Base-by-base conservation (phyloP, 30 jellyfish, hydroid and myxozoan genomes). In the Turritopsis rubra region DNA sequence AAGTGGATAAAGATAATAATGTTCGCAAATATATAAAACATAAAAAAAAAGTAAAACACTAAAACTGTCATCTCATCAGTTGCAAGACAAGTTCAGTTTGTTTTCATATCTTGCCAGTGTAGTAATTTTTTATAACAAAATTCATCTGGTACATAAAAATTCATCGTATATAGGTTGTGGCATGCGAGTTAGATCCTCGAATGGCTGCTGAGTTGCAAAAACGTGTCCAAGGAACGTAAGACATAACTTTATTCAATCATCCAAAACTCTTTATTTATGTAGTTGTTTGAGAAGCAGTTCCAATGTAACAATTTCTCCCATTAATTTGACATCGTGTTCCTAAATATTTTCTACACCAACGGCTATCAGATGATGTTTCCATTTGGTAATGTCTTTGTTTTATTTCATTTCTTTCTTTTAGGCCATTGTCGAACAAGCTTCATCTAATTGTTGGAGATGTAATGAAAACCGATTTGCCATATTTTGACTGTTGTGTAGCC, bases 401-500 rank as follows among this genome's bases (percentile, higher is more conserved):
- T 19, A n/a, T 1, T 8, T 19, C 30, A 1, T 21, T 23, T 9
- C 0, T 53, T 53, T 17, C 29, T 53, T 66, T 4, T 82, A 93
- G 99, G 0, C 95, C 96, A 7, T 25, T 68, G 29, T 83, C 94
- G 22, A 70, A 84, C 65, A 95, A 89, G 68, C 86, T 95, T 80
- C 91, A 95, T 80, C 75, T 95, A 3, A 83, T 95, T 18, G 73
- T 90, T 76, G 99, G 99, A 23, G 99, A 95, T 73, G 99, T 90
- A 21, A 79, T 95, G 75, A 95, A 95, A 80, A 83, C 96, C 23
- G 97, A 95, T n/a, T 87, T 95, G 21, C 99, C 97, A 4, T 89
- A 90, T 86, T 95, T 95, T 88, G 97, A 95, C 53, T 89, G 97
- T 79, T 95, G 97, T 88, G 97, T 95, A 24, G 99, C 97, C 16